phyloP scores from a whole-genome alignment of 1,140 invertebrate genomes.

The Pararge aegeria region DNA sequence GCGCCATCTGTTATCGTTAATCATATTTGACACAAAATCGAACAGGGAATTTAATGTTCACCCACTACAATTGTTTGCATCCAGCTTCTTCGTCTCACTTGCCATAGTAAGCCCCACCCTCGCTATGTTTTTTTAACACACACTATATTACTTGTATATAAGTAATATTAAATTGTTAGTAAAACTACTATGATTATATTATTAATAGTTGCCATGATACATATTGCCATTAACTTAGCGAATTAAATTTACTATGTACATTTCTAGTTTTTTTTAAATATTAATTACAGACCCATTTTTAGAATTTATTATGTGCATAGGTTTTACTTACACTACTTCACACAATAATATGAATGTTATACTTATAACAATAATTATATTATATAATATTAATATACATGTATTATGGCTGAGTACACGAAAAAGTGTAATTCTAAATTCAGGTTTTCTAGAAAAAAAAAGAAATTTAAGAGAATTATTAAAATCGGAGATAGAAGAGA shows the following conservation, averaged over 20 bases:
- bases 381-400: conserved; percentile 2
- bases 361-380: too few species aligned
- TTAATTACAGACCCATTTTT: conserved; percentile 48
- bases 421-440: background rate
- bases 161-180: conserved; percentile 46
- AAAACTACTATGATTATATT: conserved; percentile 26
- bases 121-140: conserved; percentile 38
- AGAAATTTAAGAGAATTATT: too few species aligned
- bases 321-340: conserved; percentile 38
- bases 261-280: conserved; percentile 28
- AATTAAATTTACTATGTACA: conserved; percentile 56
- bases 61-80: too few species aligned
- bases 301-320: conserved; percentile 42
- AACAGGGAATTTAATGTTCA: too few species aligned
- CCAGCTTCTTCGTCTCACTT: too few species aligned
- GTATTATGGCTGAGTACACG: conserved; percentile 22
- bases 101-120: too few species aligned
- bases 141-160: conserved; percentile 52
- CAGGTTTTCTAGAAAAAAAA: too few species aligned
- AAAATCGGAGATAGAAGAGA: too few species aligned
- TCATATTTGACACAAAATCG: too few species aligned
- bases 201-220: conserved; percentile 42
- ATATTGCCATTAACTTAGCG: conserved; percentile 57
- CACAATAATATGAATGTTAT: conserved; percentile 32
- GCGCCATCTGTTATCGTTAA: too few species aligned